Conservation (phyloP, 2,797 vertebrate species). For the Sebastes vulpes region DNA sequence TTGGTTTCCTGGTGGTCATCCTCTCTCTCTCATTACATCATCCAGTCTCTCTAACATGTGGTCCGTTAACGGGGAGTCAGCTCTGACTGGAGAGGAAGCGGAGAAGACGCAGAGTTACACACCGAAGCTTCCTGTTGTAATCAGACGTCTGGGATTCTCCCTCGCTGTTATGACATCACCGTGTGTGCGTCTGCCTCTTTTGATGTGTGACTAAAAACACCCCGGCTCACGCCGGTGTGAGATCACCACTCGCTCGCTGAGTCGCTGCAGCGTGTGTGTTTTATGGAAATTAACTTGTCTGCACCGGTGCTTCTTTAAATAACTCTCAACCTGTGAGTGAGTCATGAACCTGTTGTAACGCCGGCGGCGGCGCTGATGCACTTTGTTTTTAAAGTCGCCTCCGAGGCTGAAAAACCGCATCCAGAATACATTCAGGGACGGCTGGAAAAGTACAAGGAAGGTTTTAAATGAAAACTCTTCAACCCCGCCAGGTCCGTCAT, state of each 20-base stretch:
- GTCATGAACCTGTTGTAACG: slow-evolving; percentile 33
- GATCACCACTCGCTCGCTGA: slow-evolving; percentile 20
- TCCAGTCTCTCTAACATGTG: background rate
- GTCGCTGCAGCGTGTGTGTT: background rate
- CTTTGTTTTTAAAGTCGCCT: slow-evolving; percentile 32
- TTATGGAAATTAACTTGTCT: slow-evolving; percentile 33
- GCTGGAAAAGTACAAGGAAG: slow-evolving; percentile 16
- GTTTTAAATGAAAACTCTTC: too few species aligned
- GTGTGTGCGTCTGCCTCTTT: background rate
- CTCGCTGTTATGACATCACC: slow-evolving; percentile 59
- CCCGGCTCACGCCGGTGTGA: slow-evolving; percentile 16
- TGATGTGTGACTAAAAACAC: too few species aligned
- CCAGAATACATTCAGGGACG: background rate
- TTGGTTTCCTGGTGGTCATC: too few species aligned
- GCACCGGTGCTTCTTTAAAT: slow-evolving; percentile 60
- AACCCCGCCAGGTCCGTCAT: too few species aligned
- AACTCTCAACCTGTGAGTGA: slow-evolving; percentile 45
- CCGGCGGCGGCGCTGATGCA: background rate
- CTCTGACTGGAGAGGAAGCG: slow-evolving; percentile 63
- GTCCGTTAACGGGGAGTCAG: slow-evolving; percentile 3
- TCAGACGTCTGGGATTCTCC: slow-evolving; percentile 76
- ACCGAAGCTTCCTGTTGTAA: slow-evolving; percentile 35
- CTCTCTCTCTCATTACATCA: background rate
- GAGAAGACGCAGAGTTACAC: slow-evolving; percentile 43
- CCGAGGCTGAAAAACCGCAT: slow-evolving; percentile 10